Evolutionary conservation across 1,140 invertebrate species (phyloP).

Genomic region (Conopomorpha cramerella): DNA sequence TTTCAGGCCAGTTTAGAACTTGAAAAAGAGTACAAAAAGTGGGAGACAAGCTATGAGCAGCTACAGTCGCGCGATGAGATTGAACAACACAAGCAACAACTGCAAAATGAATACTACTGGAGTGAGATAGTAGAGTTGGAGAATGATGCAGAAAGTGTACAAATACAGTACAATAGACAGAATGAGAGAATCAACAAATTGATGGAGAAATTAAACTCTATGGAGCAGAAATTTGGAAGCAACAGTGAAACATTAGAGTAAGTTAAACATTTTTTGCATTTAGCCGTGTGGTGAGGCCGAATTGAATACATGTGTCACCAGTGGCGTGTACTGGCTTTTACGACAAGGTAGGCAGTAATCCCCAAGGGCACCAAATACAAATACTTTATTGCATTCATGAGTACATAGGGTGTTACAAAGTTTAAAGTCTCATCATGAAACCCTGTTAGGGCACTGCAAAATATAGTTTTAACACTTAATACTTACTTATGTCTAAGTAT

Average conservation of each 20-base stretch:
- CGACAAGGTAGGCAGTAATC: too few species aligned
- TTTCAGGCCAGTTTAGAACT: slow-evolving; percentile 39
- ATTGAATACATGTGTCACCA: too few species aligned
- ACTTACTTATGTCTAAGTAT: too few species aligned
- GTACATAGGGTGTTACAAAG: too few species aligned
- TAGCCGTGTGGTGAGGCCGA: too few species aligned
- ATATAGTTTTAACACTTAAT: too few species aligned
- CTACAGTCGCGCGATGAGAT: slow-evolving; percentile 61
- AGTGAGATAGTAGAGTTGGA: slow-evolving; percentile 40
- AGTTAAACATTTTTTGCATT: slow-evolving; percentile 12
- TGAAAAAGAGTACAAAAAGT: slow-evolving; percentile 54
- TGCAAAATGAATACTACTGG: slow-evolving; percentile 61
- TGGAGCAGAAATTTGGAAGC: slow-evolving; percentile 23
- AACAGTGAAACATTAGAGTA: slow-evolving; percentile 22
- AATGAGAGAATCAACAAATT: slow-evolving; percentile 26
- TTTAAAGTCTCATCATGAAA: too few species aligned
- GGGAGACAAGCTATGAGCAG: slow-evolving; percentile 61
- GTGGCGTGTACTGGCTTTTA: too few species aligned
- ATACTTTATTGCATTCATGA: too few species aligned
- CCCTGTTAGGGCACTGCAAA: too few species aligned
- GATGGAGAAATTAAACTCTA: slow-evolving; percentile 15
- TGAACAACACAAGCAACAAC: slow-evolving; percentile 37
- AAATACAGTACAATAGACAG: slow-evolving; percentile 19
- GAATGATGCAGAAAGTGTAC: slow-evolving; percentile 13
- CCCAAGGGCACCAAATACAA: background rate